Evolutionary conservation across 2,113 vertebrate genomes (phyloP).

Genomic region (Thinocorus orbignyianus): DNA sequence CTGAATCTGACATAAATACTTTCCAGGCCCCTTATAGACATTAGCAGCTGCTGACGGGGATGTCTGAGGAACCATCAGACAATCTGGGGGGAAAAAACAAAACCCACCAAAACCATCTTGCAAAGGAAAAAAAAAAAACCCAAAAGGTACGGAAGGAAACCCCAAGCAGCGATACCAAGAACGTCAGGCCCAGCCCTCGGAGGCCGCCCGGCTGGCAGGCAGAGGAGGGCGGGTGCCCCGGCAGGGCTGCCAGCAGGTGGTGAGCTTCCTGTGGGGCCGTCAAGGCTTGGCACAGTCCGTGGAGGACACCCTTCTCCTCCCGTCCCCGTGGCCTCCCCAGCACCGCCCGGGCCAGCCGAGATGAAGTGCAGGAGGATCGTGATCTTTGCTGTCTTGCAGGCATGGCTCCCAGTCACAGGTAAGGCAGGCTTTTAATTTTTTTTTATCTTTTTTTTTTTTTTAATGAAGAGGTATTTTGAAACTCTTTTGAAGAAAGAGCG

Average conservation of each 20-base stretch:
- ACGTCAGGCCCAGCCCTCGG: conserved; percentile 35
- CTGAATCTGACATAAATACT: neutral
- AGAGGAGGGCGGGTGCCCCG: neutral
- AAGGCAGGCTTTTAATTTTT: neutral
- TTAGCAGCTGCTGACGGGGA: neutral
- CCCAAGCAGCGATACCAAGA: neutral
- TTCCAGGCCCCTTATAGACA: neutral
- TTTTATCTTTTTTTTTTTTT: neutral
- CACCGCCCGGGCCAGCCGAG: neutral
- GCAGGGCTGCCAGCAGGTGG: conserved; percentile 19
- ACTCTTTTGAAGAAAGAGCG: neutral
- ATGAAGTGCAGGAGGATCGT: conserved; percentile 46
- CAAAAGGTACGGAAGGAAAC: neutral
- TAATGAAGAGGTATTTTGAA: neutral
- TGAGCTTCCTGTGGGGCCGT: conserved; percentile 72
- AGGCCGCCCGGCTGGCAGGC: conserved; percentile 42
- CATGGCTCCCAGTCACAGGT: conserved; percentile 54
- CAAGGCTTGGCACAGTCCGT: neutral
- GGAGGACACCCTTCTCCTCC: neutral
- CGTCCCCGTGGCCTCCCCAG: neutral
- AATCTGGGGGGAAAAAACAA: neutral
- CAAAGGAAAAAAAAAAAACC: neutral
- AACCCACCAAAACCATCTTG: neutral
- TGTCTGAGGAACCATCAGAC: neutral
- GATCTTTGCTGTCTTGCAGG: neutral